These are phyloP conservation scores for Meloidogyne hapla DNA, from an alignment of 1,140 invertebrate species.

Conservation along the genomic window DNA sequence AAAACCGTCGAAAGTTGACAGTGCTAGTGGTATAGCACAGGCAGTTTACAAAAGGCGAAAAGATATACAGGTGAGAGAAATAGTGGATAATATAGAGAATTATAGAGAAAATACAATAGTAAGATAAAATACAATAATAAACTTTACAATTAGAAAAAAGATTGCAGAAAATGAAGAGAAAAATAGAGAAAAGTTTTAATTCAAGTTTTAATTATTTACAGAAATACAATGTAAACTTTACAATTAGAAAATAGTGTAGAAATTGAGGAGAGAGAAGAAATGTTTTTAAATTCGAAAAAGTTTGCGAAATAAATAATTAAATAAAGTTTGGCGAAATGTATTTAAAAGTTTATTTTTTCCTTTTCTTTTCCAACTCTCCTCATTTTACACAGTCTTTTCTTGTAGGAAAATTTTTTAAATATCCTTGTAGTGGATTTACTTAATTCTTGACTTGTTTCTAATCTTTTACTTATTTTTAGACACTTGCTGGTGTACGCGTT, in stretches of 20 bases:
- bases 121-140: too few species aligned
- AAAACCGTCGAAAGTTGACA: slow-evolving; percentile 49
- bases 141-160: too few species aligned
- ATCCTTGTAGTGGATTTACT: neutral
- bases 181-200: neutral
- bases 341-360: too few species aligned
- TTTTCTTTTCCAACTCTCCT: too few species aligned
- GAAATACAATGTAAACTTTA: too few species aligned
- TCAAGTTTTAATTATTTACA: neutral
- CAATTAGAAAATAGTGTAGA: neutral
- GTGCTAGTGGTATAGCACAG: slow-evolving; percentile 58
- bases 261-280: neutral
- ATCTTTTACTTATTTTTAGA: slow-evolving; percentile 21
- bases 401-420: too few species aligned
- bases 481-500: slow-evolving; percentile 60
- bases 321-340: too few species aligned
- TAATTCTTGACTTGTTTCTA: neutral
- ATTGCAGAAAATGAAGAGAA: neutral
- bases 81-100: neutral
- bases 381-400: too few species aligned
- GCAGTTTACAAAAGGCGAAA: slow-evolving; percentile 64
- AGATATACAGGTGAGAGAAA: slow-evolving; percentile 44
- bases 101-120: too few species aligned
- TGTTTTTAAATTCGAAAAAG: too few species aligned
- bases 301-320: too few species aligned